Evolutionary conservation across 2,113 vertebrate species (phyloP), one percentile per base, ranked within the genome.

Genomic region (Hipposideros armiger): DNA sequence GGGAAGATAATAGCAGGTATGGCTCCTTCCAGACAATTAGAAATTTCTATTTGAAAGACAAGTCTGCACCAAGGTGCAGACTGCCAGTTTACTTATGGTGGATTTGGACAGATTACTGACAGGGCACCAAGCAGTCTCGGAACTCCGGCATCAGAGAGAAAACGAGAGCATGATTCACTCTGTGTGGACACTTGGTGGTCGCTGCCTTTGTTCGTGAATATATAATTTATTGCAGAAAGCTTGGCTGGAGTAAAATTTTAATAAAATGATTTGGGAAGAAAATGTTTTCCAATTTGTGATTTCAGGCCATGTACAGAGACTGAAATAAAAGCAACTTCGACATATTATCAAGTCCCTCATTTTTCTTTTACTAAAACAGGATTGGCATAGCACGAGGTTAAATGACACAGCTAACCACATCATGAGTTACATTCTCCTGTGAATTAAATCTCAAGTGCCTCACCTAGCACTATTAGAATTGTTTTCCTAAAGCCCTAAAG

Each of bases 381-480:
- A 81, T 8, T 76, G 78, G n/a, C 62, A 74, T 90, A 94, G 80
- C 30, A 7, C 52, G 60, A 87, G 72, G 90, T 89, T 94, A 84
- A 90, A 95, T 89, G 66, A 85, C 45, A 47, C 16, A 84, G 45
- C 42, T 74, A 32, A 66, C 47, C 24, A 67, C 36, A 69, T 70
- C 0, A 4, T 69, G 83, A 88, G 86, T 96, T 96, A 95, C 95
- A 76, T 94, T 97, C 92, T 80, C 72, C 87, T 72, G 58, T 92
- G 80, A 96, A 87, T 97, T 96, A 95, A 95, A 95, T 77, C 90
- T n/a, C 76, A 87, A 94, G 62, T n/a, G 50, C 58, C 80, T 97
- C 58, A 60, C 84, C 90, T 93, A 76, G 73, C 30, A 90, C 81
- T 81, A 90, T 91, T 70, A 91, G 78, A 97, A 93, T 70, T 86